phyloP scores from a whole-genome alignment of 2,888 invertebrate genomes.

The Cataglyphis rosenhaueri region DNA sequence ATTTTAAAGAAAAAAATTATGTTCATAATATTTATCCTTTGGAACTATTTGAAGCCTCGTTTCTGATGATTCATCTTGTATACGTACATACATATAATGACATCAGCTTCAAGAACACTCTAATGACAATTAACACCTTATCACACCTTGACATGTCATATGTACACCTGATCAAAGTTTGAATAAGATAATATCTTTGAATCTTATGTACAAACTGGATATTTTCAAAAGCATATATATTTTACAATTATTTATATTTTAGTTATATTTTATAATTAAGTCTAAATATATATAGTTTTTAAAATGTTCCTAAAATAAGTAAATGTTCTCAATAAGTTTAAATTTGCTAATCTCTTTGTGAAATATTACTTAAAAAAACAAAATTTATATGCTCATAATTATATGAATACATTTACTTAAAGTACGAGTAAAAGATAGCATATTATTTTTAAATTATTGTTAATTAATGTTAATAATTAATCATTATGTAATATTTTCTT shows the following conservation, averaged over 20 bases:
- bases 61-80: constrained; percentile 14
- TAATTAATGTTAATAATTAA: not conserved
- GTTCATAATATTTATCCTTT: not conserved
- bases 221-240: not conserved
- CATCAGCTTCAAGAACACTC: constrained; percentile 7
- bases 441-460: not conserved
- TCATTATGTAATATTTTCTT: not conserved
- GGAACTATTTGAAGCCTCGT: not conserved
- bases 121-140: constrained; percentile 42
- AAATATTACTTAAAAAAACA: not conserved
- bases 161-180: constrained; percentile 56
- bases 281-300: not conserved
- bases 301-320: not conserved
- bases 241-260: not conserved
- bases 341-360: not conserved
- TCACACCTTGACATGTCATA: constrained; percentile 36
- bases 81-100: constrained; percentile 13
- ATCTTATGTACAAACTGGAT: not conserved
- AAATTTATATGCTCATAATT: not conserved
- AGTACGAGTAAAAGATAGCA: not conserved
- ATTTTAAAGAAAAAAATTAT: not conserved
- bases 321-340: not conserved
- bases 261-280: not conserved
- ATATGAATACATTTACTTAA: not conserved
- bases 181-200: constrained; percentile 54